Conservation (phyloP, 2,113 vertebrate genomes). For the Urocitellus parryii region DNA sequence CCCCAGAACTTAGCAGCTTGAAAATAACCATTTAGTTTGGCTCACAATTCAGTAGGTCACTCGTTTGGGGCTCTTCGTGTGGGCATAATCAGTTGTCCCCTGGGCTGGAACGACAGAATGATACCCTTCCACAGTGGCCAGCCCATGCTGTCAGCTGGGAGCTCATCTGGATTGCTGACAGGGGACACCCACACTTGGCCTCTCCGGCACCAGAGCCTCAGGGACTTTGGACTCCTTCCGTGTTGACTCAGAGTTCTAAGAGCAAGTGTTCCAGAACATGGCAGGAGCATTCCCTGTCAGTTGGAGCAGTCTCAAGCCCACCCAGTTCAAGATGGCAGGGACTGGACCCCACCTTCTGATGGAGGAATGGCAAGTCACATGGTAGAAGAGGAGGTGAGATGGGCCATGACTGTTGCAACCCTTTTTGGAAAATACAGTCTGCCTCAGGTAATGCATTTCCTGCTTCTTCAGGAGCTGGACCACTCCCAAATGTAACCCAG, state of each 20-base stretch:
- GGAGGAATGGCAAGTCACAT: neutral
- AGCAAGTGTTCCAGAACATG: neutral
- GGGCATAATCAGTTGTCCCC: neutral
- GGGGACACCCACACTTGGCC: fast-evolving
- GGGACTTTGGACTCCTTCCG: neutral
- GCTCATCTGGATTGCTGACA: neutral
- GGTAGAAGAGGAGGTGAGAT: neutral
- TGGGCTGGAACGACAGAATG: neutral
- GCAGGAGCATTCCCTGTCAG: no score
- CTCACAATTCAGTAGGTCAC: neutral
- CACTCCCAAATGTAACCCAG: neutral
- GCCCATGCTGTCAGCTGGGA: neutral
- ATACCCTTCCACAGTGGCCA: neutral
- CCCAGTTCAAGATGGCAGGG: no score
- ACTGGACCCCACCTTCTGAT: neutral
- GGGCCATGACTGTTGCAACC: neutral
- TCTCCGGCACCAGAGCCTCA: neutral
- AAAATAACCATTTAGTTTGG: neutral
- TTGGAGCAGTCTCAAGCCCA: neutral
- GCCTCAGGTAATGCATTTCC: neutral
- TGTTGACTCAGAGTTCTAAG: neutral
- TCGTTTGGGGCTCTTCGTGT: neutral
- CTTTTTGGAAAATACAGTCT: neutral
- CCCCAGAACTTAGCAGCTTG: neutral
- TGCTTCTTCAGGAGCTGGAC: neutral